Conservation (phyloP, 2,113 vertebrate species). For the Cephalopterus ornatus region DNA sequence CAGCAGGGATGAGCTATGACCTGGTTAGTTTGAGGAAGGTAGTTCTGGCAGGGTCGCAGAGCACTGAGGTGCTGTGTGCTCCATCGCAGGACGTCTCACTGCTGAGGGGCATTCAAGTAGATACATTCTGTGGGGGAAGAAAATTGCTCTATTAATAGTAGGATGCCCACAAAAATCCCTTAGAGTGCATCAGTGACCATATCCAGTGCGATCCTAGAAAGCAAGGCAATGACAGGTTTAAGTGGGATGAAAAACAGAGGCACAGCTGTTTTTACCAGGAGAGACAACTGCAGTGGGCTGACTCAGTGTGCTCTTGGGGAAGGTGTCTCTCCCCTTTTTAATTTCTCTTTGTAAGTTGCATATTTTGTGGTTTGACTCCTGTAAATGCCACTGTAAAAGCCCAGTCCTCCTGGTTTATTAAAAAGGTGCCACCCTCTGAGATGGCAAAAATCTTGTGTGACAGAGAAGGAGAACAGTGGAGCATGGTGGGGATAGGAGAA, state of each 20-base stretch:
- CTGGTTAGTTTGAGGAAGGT: background rate
- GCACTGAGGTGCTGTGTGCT: background rate
- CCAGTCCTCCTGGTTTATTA: accelerated
- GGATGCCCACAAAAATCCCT: background rate
- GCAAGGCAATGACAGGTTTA: background rate
- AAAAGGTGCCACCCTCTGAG: background rate
- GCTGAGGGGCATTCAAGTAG: background rate
- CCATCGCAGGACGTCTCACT: background rate
- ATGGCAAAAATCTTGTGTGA: background rate
- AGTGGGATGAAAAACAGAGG: background rate
- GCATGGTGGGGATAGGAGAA: background rate
- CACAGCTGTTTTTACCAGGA: background rate
- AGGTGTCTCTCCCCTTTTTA: background rate
- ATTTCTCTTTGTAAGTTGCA: background rate
- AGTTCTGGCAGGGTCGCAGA: background rate
- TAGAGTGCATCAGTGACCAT: background rate
- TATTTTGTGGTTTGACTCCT: background rate
- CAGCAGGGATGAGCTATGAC: background rate
- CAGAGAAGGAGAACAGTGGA: background rate
- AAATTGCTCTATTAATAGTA: background rate
- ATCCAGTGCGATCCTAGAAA: background rate
- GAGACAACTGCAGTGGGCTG: background rate
- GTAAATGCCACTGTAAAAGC: background rate
- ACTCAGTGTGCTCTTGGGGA: background rate
- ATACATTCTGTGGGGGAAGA: background rate